A percentile compares a stretch with the other conserved stretches of the same genome.
These are phyloP conservation scores for Salvelinus sp. DNA, from an alignment of 2,113 vertebrate species.

Conservation along the genomic window DNA sequence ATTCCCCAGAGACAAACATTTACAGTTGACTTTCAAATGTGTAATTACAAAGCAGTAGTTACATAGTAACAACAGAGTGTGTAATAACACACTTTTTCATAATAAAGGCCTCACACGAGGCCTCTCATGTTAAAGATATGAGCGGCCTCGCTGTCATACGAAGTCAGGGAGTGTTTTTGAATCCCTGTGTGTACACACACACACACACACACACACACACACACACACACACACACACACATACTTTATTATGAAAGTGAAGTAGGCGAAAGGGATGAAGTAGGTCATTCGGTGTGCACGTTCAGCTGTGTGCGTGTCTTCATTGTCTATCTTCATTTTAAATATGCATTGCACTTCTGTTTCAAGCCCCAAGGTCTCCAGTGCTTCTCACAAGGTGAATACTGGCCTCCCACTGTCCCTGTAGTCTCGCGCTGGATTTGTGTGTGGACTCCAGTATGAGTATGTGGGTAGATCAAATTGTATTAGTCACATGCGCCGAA, in stretches of 20 bases:
- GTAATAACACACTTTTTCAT: too few species aligned
- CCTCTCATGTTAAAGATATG: too few species aligned
- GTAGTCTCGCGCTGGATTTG: slow-evolving; percentile 25
- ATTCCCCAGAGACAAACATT: too few species aligned
- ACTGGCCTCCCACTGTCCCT: slow-evolving; percentile 31
- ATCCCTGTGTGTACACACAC: not conserved
- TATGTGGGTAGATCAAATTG: slow-evolving; percentile 3
- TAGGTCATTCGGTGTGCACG: slow-evolving; percentile 20
- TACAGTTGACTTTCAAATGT: too few species aligned
- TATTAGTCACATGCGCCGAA: too few species aligned
- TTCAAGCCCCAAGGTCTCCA: slow-evolving; percentile 54
- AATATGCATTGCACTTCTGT: slow-evolving; percentile 55
- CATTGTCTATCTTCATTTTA: slow-evolving; percentile 34
- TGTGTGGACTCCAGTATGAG: slow-evolving; percentile 26
- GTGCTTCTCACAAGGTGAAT: slow-evolving; percentile 58
- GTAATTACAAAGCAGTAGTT: too few species aligned
- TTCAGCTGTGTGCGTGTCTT: slow-evolving; percentile 4
- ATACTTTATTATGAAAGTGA: slow-evolving; percentile 1
- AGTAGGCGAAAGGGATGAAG: slow-evolving; percentile 1
- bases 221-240: not conserved
- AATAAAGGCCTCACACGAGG: too few species aligned
- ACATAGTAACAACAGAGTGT: too few species aligned
- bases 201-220: not conserved
- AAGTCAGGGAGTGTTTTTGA: too few species aligned
- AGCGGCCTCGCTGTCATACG: too few species aligned